Evolutionary conservation across 1,140 invertebrate genomes (phyloP).

Genomic region (Halotydeus destructor): DNA sequence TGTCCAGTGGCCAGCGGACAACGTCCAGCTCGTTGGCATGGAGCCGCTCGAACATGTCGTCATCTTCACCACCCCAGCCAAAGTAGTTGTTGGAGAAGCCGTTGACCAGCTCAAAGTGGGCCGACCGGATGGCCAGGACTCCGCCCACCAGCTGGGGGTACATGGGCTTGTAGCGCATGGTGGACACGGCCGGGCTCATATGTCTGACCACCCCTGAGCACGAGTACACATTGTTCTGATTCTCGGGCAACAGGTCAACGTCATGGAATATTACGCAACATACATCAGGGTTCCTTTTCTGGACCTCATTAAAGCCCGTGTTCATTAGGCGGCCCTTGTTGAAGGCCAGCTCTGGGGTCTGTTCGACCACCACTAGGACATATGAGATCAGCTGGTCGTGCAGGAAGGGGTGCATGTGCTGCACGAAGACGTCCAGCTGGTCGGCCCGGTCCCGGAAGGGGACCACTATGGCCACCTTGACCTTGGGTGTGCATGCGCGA

Average conservation of each 20-base stretch:
- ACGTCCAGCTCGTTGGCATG: too few species aligned
- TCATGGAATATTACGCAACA: conserved; percentile 2
- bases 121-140: conserved; percentile 32
- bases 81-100: conserved; percentile 78
- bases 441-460: conserved; percentile 29
- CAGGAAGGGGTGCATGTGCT: conserved; percentile 28
- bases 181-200: conserved; percentile 17
- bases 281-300: not conserved
- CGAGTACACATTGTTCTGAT: conserved; percentile 18
- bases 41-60: too few species aligned
- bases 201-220: conserved; percentile 16
- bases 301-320: not conserved
- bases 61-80: conserved; percentile 23
- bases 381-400: conserved; percentile 29
- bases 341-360: conserved; percentile 15
- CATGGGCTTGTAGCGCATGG: conserved; percentile 17
- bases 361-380: conserved; percentile 29
- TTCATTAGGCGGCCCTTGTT: not conserved
- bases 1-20: too few species aligned
- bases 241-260: conserved; percentile 18
- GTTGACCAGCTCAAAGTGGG: conserved; percentile 52
- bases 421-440: conserved; percentile 23
- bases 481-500: not conserved
- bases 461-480: conserved; percentile 25
- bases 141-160: conserved; percentile 56